Conservation (phyloP, 2,888 invertebrate species). For the Scaptomyza cyrtandrae region DNA sequence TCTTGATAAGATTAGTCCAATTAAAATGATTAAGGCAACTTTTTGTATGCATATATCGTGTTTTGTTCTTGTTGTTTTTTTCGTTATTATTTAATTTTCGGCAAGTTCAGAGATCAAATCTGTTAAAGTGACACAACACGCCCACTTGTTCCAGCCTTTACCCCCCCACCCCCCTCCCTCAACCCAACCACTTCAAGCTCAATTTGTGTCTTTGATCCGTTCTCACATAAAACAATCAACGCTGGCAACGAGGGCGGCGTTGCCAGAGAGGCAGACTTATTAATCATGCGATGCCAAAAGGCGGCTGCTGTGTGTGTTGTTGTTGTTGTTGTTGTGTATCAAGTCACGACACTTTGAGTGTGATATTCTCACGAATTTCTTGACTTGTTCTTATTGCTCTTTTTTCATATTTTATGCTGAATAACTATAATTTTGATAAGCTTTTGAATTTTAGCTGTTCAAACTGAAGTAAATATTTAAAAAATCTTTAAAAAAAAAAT, state of each 20-base stretch:
- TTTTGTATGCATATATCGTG: slow-evolving; percentile 9
- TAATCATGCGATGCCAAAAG: slow-evolving; percentile 42
- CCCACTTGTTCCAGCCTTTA: slow-evolving; percentile 39
- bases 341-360: slow-evolving; percentile 70
- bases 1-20: slow-evolving; percentile 67
- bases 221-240: slow-evolving; percentile 66
- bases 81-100: slow-evolving; percentile 15
- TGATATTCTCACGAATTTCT: slow-evolving; percentile 21
- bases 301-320: slow-evolving; percentile 13
- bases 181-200: slow-evolving; percentile 2
- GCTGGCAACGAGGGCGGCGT: slow-evolving; percentile 11
- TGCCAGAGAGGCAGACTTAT: slow-evolving; percentile 42
- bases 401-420: neutral
- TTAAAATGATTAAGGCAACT: slow-evolving; percentile 53
- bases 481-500: too few species aligned
- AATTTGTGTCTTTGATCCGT: slow-evolving; percentile 53
- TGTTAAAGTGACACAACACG: slow-evolving; percentile 41
- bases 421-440: too few species aligned
- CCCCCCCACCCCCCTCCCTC: neutral
- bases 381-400: slow-evolving; percentile 21
- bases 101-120: slow-evolving; percentile 71
- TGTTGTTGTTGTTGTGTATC: slow-evolving; percentile 23
- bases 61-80: slow-evolving; percentile 8
- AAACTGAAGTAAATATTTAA: neutral
- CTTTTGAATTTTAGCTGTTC: neutral